phyloP scores from a whole-genome alignment of 2,888 invertebrate genomes.

The Drosophila anomelani region DNA sequence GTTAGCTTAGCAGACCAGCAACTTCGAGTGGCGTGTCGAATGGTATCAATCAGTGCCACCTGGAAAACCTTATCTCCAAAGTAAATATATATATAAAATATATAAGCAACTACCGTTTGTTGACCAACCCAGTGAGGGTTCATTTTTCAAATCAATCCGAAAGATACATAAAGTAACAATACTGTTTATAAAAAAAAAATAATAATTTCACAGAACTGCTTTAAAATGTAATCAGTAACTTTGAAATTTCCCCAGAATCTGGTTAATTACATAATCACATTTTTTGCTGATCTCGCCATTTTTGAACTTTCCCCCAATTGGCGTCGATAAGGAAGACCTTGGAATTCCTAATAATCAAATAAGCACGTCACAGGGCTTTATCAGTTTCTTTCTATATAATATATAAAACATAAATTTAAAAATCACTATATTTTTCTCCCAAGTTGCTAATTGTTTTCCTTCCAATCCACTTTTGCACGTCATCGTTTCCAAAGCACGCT shows the following conservation, averaged over 20 bases:
- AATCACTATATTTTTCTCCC: not conserved
- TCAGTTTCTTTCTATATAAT: not conserved
- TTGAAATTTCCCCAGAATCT: not conserved
- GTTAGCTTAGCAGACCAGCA: not conserved
- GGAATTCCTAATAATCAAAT: not conserved
- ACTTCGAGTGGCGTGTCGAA: slow-evolving; percentile 10
- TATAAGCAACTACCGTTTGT: not conserved
- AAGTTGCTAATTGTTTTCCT: slow-evolving; percentile 3
- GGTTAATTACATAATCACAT: not conserved
- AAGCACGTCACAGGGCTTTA: not conserved
- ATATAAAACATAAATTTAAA: not conserved
- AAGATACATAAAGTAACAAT: not conserved
- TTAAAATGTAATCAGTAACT: not conserved
- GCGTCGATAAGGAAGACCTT: slow-evolving; percentile 11
- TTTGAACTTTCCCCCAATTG: slow-evolving; percentile 4
- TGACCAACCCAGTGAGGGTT: not conserved
- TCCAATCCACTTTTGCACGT: slow-evolving; percentile 10
- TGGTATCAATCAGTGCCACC: slow-evolving; percentile 29
- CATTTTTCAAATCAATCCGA: not conserved
- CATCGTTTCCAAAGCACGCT: slow-evolving; percentile 8
- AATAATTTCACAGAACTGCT: not conserved
- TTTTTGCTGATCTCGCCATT: slow-evolving; percentile 6
- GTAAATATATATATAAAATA: slow-evolving; percentile 3
- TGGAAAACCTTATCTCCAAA: slow-evolving; percentile 21
- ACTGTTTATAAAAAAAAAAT: not conserved